Percentiles rank a stretch among this genome's conserved stretches.
phyloP scores from a whole-genome alignment of 2,888 invertebrate genomes.

The Deilephila elpenor region DNA sequence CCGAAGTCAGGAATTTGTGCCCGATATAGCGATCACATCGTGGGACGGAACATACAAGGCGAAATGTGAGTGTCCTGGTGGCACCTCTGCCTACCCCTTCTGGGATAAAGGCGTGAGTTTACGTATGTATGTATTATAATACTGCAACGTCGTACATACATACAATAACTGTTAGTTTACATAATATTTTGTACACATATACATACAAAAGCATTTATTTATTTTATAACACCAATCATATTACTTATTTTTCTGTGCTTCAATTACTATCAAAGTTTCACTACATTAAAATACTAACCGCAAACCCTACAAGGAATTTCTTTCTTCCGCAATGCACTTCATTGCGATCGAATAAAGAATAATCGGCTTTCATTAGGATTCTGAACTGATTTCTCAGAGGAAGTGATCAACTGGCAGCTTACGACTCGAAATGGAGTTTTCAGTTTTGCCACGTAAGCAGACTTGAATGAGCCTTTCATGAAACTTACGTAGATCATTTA shows the following conservation, averaged over 20 bases:
- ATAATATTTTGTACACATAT: no score
- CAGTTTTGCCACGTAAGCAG: slow-evolving; percentile 41
- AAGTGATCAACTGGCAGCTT: slow-evolving; percentile 51
- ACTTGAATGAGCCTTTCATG: slow-evolving; percentile 34
- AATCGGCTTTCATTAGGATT: slow-evolving; percentile 42
- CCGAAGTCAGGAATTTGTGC: no score
- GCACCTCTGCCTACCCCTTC: no score
- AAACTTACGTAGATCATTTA: slow-evolving; percentile 30
- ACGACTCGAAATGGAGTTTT: slow-evolving; percentile 51
- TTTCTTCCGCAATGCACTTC: slow-evolving; percentile 21
- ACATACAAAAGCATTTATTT: no score
- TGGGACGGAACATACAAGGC: no score
- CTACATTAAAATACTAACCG: neutral
- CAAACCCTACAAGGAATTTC: slow-evolving; percentile 10
- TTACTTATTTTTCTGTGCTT: neutral
- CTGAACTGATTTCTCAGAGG: slow-evolving; percentile 42
- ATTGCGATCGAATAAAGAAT: slow-evolving; percentile 41
- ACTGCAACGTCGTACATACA: no score
- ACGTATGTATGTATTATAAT: no score
- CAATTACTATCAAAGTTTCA: neutral
- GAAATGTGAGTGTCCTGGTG: no score
- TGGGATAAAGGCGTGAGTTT: no score
- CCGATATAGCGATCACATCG: no score
- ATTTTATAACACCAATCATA: no score
- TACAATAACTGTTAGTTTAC: no score